Evolutionary conservation across 2,888 invertebrate species (phyloP), one percentile per base, ranked within the genome.

Genomic region (Prosapia bicincta): DNA sequence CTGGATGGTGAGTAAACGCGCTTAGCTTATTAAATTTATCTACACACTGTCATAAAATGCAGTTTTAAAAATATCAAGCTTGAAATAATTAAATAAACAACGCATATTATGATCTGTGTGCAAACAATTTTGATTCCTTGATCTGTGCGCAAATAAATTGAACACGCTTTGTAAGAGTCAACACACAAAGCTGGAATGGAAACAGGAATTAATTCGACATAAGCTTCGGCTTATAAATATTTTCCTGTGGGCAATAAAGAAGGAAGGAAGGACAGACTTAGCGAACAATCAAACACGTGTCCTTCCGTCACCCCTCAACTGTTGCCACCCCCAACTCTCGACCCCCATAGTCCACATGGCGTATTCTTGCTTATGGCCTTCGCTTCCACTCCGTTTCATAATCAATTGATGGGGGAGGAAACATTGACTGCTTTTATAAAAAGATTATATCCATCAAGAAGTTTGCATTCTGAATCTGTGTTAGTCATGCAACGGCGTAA

Each of bases 361-460:
- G 54, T 54, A 54, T 9, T 54, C 54, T 54, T 54, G 7, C 54
- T 54, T 54, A 54, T 20, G 54, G 54, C 54, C 20, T 6, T 6
- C 20, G 54, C n/a, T 54, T 54, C 54, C 54, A 54, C 54, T 54
- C 54, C 54, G 54, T 54, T 54, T 54, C 54, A 20, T 54, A 54
- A 54, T 54, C 54, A 54, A 54, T 54, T 54, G 54, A 54, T 54
- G 54, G 54, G 54, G 54, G 54, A 54, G 54, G 54, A 54, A 54
- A 54, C 54, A 54, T 54, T 54, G 54, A 54, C 54, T 54, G 54
- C 54, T 54, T 54, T 54, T 20, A 54, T 54, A 54, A 20, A 54
- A 54, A 20, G 54, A 54, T 54, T 54, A 54, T 20, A 20, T n/a
- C 54, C 54, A 54, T 54, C 20, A 54, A 54, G 54, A 54, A 54